phyloP scores from a whole-genome alignment of 2,797 vertebrate genomes.

The Neosalanx taihuensis region DNA sequence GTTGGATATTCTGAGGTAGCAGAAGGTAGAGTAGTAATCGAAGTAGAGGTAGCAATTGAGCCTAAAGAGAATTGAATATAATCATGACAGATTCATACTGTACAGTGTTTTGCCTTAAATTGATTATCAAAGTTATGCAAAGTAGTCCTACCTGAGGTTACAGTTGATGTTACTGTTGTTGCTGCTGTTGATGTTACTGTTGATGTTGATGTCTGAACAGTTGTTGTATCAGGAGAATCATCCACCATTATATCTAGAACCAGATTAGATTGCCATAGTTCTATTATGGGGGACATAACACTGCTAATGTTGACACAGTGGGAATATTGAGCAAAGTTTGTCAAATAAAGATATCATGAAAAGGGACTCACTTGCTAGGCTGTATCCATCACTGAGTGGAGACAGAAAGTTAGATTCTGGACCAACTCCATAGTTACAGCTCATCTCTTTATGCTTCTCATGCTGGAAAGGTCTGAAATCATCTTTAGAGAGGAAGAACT shows the following conservation, averaged over 20 bases:
- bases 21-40: no score
- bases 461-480: slow-evolving; percentile 12
- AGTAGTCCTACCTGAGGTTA: no score
- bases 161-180: no score
- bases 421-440: slow-evolving; percentile 35
- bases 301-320: background rate
- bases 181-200: background rate
- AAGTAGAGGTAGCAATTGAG: no score
- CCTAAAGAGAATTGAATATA: background rate
- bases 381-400: slow-evolving; percentile 7
- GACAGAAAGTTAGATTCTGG: slow-evolving; percentile 1
- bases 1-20: no score
- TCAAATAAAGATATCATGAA: background rate
- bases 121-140: background rate
- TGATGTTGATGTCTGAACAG: background rate
- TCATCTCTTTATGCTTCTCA: slow-evolving; percentile 12
- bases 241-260: background rate
- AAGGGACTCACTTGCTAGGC: background rate
- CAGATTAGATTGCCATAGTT: background rate
- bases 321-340: no score
- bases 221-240: background rate
- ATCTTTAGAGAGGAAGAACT: background rate
- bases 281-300: background rate
- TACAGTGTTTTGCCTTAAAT: background rate
- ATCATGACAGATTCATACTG: background rate